Evolutionary conservation across 2,797 vertebrate genomes (phyloP).

Genomic region (Vespertilio murinus): DNA sequence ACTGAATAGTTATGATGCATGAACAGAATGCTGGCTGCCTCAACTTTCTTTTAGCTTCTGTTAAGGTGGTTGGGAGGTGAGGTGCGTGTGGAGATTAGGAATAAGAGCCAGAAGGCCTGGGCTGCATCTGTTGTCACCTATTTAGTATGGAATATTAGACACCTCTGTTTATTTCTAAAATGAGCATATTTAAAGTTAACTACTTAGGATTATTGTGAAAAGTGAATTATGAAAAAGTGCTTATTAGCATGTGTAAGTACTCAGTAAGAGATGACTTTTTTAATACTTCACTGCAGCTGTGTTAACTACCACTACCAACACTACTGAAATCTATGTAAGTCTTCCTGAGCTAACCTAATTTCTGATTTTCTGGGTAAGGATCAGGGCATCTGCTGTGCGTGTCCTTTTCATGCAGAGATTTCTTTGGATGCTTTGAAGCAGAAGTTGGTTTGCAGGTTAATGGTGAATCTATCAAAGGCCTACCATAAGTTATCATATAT

Average conservation of each 20-base stretch:
- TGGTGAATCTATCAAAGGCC: not conserved
- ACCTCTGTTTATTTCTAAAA: not conserved
- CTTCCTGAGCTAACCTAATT: not conserved
- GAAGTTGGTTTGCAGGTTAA: not conserved
- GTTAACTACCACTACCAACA: not conserved
- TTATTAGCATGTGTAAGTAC: not conserved
- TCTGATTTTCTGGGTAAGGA: not conserved
- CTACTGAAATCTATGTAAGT: not conserved
- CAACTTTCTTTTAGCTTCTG: not conserved
- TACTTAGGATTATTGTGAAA: not conserved
- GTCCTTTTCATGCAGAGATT: not conserved
- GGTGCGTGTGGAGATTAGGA: not conserved
- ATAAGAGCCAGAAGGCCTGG: not conserved
- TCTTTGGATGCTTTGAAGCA: not conserved
- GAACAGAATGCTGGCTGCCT: not conserved
- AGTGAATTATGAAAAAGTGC: not conserved
- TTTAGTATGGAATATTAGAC: not conserved
- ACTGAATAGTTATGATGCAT: not conserved
- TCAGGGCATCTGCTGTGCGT: not conserved
- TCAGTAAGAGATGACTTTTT: not conserved
- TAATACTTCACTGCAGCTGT: not conserved
- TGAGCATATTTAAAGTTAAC: not conserved
- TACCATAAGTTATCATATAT: not conserved
- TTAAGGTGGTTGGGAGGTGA: not conserved
- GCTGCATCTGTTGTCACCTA: not conserved